Percentiles rank a stretch among this genome's conserved stretches.
Evolutionary conservation across 1,140 invertebrate species (phyloP).

Genomic region (Eupristina koningsbergeri): DNA sequence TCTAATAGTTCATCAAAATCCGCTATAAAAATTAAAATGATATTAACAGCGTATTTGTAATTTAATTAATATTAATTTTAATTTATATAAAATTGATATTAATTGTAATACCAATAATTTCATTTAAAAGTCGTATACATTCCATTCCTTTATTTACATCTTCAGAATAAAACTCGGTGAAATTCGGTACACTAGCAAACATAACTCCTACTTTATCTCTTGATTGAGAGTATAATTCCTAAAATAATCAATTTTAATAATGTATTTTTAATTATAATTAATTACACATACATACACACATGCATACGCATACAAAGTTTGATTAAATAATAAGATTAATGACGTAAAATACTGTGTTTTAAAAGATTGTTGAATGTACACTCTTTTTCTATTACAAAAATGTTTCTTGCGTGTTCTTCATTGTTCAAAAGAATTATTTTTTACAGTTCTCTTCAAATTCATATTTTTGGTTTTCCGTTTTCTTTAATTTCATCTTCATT

Average conservation of each 20-base stretch:
- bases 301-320: too few species aligned
- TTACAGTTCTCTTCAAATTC: too few species aligned
- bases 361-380: too few species aligned
- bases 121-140: slow-evolving; percentile 96
- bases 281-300: too few species aligned
- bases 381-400: too few species aligned
- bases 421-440: too few species aligned
- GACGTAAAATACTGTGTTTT: too few species aligned
- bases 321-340: too few species aligned
- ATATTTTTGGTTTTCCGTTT: too few species aligned
- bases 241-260: slow-evolving; percentile 53
- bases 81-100: background rate
- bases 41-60: background rate
- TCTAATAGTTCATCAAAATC: slow-evolving; percentile 95
- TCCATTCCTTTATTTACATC: slow-evolving; percentile 97
- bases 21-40: slow-evolving; percentile 72
- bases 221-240: slow-evolving; percentile 96
- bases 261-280: too few species aligned
- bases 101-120: slow-evolving; percentile 88
- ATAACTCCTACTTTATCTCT: slow-evolving; percentile 95
- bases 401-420: too few species aligned
- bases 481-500: too few species aligned
- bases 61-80: background rate
- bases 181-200: slow-evolving; percentile 98
- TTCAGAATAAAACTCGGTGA: slow-evolving; percentile 98